Evolutionary conservation across 1,140 invertebrate genomes (phyloP), one percentile per base, ranked within the genome.

Genomic region (Drosophila leontia): DNA sequence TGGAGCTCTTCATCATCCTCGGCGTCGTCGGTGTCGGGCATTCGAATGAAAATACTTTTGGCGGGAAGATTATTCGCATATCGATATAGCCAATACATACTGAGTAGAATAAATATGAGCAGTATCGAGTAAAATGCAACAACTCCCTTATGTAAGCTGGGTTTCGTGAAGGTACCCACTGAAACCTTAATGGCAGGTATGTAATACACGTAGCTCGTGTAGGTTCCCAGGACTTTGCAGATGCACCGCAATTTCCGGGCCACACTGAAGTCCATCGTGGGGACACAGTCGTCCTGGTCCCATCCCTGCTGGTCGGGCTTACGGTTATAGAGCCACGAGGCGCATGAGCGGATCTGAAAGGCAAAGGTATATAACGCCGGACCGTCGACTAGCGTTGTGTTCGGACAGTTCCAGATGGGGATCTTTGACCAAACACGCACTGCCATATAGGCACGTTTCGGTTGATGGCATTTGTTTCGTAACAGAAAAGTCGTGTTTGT

Each of bases 281-380:
- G 79, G 1, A 13, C 4, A 15, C 82, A 86, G 1, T 23, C 2
- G 0, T 8, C 5, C 0, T 67, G 59, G 0, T 32, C 9, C 82
- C 82, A 84, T 3, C 17, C 0, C 13, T 51, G 47, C 0, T 47
- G 2, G 1, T 65, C 47, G 2, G 0, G 8, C 0, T 19, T 4
- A n/a, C 3, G 1, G 1, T 34, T 42, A 8, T 86, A 82, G 0
- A 26, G 9, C 83, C 83, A 86, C 34, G 42, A 17, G n/a, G 72
- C 71, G 8, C 83, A 86, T 15, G 47, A 65, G 5, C 83, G 75
- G 39, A 82, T 12, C 34, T 86, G 63, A 42, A 82, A 82, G 6
- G 64, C 58, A 32, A 87, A 86, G 1, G 45, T 8, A 44, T 42
- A 87, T 0, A 0, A 0, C 0, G 70, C 83, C 6, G 83, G 79